A percentile compares a stretch with the other conserved stretches of the same genome.
These are phyloP conservation scores for Siniperca knerii DNA, from an alignment of 2,113 vertebrate genomes.

Conservation along the genomic window DNA sequence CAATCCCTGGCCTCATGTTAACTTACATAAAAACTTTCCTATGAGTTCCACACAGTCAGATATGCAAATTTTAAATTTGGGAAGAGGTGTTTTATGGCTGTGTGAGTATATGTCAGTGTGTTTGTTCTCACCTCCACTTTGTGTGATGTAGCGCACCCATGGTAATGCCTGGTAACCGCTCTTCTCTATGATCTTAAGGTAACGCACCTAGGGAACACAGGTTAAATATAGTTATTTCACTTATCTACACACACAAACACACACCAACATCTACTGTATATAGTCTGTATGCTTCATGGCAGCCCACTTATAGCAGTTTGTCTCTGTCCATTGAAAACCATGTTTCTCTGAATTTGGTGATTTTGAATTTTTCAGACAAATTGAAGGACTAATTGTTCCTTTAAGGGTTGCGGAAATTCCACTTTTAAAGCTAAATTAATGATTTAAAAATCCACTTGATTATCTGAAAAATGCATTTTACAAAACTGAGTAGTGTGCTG, in stretches of 20 bases:
- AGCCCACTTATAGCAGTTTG: not conserved
- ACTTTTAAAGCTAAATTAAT: not conserved
- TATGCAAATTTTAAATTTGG: not conserved
- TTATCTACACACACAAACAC: not conserved
- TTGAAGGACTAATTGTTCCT: not conserved
- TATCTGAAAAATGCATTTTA: not conserved
- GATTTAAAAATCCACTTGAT: not conserved
- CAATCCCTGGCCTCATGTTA: not conserved
- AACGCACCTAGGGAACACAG: constrained; percentile 83
- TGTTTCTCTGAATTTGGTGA: not conserved
- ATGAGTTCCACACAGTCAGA: not conserved
- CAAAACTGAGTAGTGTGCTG: not conserved
- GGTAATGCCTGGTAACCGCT: constrained; percentile 88
- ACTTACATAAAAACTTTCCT: not conserved
- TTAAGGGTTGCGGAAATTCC: not conserved
- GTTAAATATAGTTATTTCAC: constrained; percentile 19
- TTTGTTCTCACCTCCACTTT: constrained; percentile 86
- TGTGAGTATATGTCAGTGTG: not conserved
- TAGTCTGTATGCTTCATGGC: not conserved
- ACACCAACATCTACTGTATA: not conserved
- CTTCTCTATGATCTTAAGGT: constrained; percentile 90
- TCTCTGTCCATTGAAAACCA: not conserved
- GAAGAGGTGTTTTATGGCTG: not conserved
- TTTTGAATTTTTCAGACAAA: not conserved
- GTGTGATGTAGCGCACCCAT: constrained; percentile 89